Percentiles rank a stretch among this genome's conserved stretches.
These are phyloP conservation scores for Mycalesis mineus DNA, from an alignment of 2,888 invertebrate genomes.

Conservation along the genomic window DNA sequence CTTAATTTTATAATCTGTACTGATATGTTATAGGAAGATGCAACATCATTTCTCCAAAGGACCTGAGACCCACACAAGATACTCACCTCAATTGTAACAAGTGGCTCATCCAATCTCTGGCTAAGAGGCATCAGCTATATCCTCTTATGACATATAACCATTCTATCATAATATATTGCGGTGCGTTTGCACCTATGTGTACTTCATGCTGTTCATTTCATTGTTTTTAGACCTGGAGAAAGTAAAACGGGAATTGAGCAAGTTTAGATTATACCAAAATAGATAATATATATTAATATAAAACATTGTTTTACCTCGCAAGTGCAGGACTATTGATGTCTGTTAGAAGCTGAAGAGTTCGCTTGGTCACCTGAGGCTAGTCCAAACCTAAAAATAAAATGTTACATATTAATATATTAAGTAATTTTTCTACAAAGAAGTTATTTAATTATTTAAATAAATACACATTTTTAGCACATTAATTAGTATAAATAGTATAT, in stretches of 20 bases:
- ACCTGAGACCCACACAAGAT: conserved; percentile 14
- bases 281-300: neutral
- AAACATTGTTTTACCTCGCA: conserved; percentile 30
- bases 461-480: no score
- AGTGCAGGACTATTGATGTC: conserved; percentile 33
- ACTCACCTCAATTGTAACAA: conserved; percentile 78
- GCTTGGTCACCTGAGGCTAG: neutral
- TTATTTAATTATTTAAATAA: no score
- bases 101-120: conserved; percentile 76
- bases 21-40: neutral
- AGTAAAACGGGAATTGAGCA: conserved; percentile 29
- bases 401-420: neutral
- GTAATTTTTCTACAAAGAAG: no score
- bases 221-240: conserved; percentile 62
- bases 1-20: no score
- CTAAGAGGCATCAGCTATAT: conserved; percentile 79
- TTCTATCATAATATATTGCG: conserved; percentile 72
- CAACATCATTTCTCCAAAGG: neutral
- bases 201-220: conserved; percentile 59
- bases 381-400: conserved; percentile 1
- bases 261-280: neutral
- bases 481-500: no score
- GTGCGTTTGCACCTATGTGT: conserved; percentile 68
- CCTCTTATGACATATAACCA: conserved; percentile 70
- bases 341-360: conserved; percentile 6